phyloP scores from a whole-genome alignment of 2,888 invertebrate genomes.

The Leistus spinibarbis region DNA sequence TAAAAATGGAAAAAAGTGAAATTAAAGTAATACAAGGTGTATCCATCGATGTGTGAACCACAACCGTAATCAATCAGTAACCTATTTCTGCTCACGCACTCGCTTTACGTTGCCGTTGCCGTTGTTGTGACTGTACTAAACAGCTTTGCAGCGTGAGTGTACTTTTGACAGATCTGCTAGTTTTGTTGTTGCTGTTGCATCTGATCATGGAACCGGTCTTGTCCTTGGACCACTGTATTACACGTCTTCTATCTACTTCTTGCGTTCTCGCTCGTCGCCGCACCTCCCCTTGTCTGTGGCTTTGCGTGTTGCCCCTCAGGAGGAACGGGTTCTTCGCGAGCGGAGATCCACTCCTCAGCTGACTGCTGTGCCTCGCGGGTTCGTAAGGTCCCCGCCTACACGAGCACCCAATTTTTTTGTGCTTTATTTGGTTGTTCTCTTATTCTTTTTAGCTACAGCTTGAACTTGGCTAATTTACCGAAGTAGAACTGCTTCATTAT shows the following conservation, averaged over 20 bases:
- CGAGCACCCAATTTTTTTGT: not conserved
- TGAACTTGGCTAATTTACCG: not conserved
- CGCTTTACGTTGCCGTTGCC: not conserved
- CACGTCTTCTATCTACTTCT: not conserved
- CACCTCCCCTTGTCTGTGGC: not conserved
- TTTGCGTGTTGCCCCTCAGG: not conserved
- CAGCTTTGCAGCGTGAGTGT: not conserved
- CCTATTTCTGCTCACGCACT: slow-evolving; percentile 2
- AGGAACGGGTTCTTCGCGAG: not conserved
- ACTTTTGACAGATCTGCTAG: slow-evolving; percentile 17
- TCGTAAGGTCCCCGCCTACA: not conserved
- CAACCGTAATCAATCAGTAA: slow-evolving; percentile 4
- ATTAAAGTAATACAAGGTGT: not conserved
- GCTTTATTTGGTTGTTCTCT: not conserved
- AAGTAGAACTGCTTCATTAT: not conserved
- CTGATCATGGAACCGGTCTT: slow-evolving; percentile 9
- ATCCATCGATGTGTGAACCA: not conserved
- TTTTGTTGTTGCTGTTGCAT: slow-evolving; percentile 9
- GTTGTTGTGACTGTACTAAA: not conserved
- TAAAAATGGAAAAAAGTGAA: slow-evolving; percentile 4
- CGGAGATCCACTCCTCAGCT: no score
- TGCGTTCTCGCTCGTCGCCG: not conserved
- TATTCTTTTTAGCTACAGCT: not conserved
- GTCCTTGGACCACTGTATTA: slow-evolving; percentile 19
- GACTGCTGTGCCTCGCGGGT: not conserved